Conservation (phyloP, 1,140 invertebrate genomes). For the Sweltsa coloradensis region DNA sequence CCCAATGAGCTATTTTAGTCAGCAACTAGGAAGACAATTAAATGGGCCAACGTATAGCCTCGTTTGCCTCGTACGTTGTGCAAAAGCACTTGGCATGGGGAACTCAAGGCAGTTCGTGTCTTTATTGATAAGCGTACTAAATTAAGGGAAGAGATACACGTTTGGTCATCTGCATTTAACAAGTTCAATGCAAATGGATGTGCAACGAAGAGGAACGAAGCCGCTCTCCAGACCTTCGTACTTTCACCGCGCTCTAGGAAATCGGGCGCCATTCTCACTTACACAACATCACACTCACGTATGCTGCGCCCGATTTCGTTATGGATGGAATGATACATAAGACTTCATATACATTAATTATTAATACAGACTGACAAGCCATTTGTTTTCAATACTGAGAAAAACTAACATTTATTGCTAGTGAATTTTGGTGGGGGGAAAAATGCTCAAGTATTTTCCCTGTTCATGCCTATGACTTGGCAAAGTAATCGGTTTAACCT, state of each 20-base stretch:
- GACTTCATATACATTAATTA: constrained; percentile 13
- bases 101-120: constrained; percentile 2
- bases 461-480: too few species aligned
- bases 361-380: constrained; percentile 9
- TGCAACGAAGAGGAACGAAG: neutral
- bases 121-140: constrained; percentile 17
- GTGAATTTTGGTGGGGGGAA: constrained; percentile 16
- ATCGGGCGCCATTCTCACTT: neutral
- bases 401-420: constrained; percentile 19
- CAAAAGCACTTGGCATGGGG: constrained; percentile 5
- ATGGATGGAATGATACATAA: constrained; percentile 18
- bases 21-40: constrained; percentile 19
- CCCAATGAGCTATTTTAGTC: constrained; percentile 3
- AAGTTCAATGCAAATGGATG: neutral
- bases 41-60: constrained; percentile 7
- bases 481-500: too few species aligned
- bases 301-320: constrained; percentile 3
- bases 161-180: constrained; percentile 5
- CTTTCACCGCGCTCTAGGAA: neutral
- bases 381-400: constrained; percentile 15
- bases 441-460: too few species aligned
- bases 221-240: neutral
- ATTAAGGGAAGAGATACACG: constrained; percentile 17
- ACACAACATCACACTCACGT: neutral
- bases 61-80: neutral